phyloP scores from a whole-genome alignment of 2,113 vertebrate species.

The Larimichthys polyactis region DNA sequence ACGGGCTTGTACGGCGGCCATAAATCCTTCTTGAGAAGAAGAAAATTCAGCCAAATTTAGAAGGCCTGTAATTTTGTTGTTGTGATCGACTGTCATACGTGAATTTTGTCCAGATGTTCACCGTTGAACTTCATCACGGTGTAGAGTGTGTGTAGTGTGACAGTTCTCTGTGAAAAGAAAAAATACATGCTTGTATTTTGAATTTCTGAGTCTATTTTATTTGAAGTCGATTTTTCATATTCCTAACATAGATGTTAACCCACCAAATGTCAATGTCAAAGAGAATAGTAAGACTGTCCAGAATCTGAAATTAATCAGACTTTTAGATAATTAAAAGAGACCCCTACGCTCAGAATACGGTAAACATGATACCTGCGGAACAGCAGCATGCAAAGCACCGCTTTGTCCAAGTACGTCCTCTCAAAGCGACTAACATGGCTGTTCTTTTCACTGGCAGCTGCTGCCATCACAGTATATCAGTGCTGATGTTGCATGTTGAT shows the following conservation, averaged over 20 bases:
- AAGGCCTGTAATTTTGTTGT: not conserved
- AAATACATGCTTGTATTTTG: too few species aligned
- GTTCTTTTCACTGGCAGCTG: not conserved
- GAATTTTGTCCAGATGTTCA: not conserved
- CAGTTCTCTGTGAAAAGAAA: not conserved
- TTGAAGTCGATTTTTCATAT: not conserved
- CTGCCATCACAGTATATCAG: not conserved
- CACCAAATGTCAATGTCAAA: not conserved
- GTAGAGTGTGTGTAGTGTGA: not conserved
- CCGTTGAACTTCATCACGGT: not conserved
- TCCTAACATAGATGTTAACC: not conserved
- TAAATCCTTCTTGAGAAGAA: slow-evolving; percentile 3
- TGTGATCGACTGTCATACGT: not conserved
- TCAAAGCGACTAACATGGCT: not conserved
- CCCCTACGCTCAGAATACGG: not conserved
- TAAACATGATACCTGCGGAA: not conserved
- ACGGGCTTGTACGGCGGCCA: not conserved
- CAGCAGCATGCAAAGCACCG: not conserved
- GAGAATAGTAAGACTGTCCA: not conserved
- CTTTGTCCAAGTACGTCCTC: not conserved
- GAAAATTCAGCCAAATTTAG: not conserved
- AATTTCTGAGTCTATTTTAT: not conserved
- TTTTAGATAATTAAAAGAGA: not conserved
- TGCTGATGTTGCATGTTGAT: not conserved
- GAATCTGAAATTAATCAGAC: not conserved